Base-by-base conservation (phyloP, 2,888 invertebrate genomes). In the Theretra japonica region DNA sequence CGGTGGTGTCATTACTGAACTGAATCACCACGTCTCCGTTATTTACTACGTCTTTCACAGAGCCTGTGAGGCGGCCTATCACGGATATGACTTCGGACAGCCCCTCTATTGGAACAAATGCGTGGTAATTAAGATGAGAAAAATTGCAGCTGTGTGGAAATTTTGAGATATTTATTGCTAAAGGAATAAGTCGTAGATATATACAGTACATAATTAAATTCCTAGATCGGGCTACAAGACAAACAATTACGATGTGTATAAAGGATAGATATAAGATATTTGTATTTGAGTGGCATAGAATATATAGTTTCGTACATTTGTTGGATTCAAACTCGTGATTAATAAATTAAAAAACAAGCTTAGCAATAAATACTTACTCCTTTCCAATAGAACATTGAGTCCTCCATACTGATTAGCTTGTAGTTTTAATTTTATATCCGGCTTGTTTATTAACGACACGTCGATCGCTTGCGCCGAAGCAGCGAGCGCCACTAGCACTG, bases 21-120 rank as follows among this genome's bases (percentile, higher is more conserved):
- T 88, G 88, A 68, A 92, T 88, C 5, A 91, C 84, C 33, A 90
- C 86, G 73, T 90, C 91, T 0, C 85, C 88, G 23, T 88, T 82
- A 48, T 87, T 85, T 0, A 88, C 88, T 3, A 89, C 83, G 72
- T 90, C 89, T 68, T 87, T 90, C 28, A 89, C 82, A 8, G 81
- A 79, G 1, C 90, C 88, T 0, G 90, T 86, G 33, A 83, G 82
- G 0, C 90, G 88, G 0, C 92, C 93, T 17, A 93, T 86, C n/a
- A 91, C 91, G 0, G 89, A 82, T 73, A 92, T 83, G 8, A 90
- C 88, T 74, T 89, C 86, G 0, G 87, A 79, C 21, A 89, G 75
- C 8, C 85, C 86, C 25, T 83, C 91, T 91, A 80, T 53, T 8
- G 41, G 11, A 72, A 25, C 69, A 21, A 17, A 69, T 28, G 15